Conservation (phyloP, 2,113 vertebrate genomes). For the Tenrec ecaudatus region DNA sequence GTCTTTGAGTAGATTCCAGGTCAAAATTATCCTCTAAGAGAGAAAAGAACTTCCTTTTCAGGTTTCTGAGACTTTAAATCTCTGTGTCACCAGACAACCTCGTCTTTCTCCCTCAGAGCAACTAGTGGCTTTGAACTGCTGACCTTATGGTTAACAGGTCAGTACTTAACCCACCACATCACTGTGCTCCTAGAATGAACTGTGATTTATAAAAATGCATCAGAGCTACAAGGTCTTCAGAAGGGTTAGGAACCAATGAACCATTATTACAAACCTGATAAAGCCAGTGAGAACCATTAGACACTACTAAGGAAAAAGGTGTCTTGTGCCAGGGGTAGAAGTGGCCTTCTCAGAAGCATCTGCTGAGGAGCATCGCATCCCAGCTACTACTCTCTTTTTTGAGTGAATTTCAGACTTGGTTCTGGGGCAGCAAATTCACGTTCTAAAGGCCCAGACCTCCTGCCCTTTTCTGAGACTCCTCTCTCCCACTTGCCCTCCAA, state of each 20-base stretch:
- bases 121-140: too few relatives aligned
- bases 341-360: neutral
- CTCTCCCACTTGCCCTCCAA: constrained; percentile 51
- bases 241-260: neutral
- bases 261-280: fast-evolving
- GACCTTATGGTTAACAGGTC: too few relatives aligned
- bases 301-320: neutral
- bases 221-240: neutral
- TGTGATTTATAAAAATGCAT: neutral
- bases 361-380: neutral
- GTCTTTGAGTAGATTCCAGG: too few relatives aligned
- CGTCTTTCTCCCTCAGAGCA: neutral
- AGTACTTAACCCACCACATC: too few relatives aligned
- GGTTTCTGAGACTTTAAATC: too few relatives aligned
- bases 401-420: neutral
- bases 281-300: neutral
- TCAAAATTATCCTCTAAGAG: too few relatives aligned
- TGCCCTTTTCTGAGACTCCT: constrained; percentile 48
- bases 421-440: neutral
- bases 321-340: neutral
- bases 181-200: neutral
- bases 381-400: neutral
- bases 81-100: too few relatives aligned
- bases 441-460: constrained; percentile 21
- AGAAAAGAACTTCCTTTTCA: too few relatives aligned